Conservation (phyloP, 2,113 vertebrate genomes). For the Mobula hypostoma region DNA sequence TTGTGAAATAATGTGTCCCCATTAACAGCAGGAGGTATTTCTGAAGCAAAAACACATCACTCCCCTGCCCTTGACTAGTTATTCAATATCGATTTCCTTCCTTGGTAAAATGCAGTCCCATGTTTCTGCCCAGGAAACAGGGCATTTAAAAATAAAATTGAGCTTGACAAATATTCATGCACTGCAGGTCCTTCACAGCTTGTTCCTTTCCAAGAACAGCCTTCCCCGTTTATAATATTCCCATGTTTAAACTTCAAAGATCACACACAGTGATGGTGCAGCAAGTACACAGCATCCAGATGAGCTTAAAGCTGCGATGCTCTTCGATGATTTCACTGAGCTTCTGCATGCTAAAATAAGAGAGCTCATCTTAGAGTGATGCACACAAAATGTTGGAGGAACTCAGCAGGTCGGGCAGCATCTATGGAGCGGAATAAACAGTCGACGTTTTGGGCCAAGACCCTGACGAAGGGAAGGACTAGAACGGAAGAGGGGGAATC, state of each 20-base stretch:
- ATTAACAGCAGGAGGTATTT: not conserved
- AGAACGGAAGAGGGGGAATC: too few species aligned
- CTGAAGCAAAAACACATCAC: not conserved
- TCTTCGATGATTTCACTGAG: not conserved
- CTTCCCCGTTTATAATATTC: not conserved
- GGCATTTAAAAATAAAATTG: not conserved
- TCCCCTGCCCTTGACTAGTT: not conserved
- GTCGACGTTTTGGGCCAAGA: too few species aligned
- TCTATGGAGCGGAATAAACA: too few species aligned
- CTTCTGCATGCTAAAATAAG: too few species aligned
- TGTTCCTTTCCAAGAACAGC: not conserved
- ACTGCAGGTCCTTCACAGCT: not conserved
- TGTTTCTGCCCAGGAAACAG: not conserved
- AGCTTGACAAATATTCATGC: not conserved
- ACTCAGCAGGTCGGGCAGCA: too few species aligned
- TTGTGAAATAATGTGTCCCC: not conserved
- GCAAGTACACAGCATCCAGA: not conserved
- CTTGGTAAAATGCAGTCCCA: not conserved
- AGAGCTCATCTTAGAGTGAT: not conserved
- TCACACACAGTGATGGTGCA: not conserved
- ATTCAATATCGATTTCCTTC: not conserved
- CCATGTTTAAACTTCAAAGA: constrained; percentile 32
- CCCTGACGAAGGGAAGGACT: too few species aligned
- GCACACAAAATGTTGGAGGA: too few species aligned
- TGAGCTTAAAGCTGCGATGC: not conserved